Evolutionary conservation across 2,888 invertebrate genomes (phyloP).

Genomic region (Trypoxylon attenuatum): DNA sequence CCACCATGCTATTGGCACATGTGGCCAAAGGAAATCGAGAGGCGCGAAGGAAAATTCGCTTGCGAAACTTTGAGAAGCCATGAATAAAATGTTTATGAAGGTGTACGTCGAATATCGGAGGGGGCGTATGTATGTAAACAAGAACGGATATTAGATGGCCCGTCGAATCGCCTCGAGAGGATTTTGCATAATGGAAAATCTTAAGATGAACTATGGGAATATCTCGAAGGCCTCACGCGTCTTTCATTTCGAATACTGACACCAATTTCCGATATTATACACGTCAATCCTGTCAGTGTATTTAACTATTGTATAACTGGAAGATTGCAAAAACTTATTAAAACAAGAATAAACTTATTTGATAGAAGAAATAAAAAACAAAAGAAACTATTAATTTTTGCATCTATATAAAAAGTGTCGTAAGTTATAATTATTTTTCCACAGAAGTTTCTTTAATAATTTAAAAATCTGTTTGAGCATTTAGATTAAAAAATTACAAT

Average conservation of each 20-base stretch:
- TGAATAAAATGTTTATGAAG: conserved; percentile 1
- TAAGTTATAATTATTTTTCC: too few species aligned
- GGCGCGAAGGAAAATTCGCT: not conserved
- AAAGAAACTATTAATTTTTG: too few species aligned
- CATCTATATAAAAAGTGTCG: too few species aligned
- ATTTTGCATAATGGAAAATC: not conserved
- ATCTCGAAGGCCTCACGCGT: not conserved
- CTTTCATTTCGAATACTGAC: not conserved
- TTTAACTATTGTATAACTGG: too few species aligned
- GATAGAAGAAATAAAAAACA: too few species aligned
- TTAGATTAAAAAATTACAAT: too few species aligned
- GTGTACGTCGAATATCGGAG: not conserved
- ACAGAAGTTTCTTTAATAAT: too few species aligned
- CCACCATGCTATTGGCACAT: too few species aligned
- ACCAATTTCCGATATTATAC: not conserved
- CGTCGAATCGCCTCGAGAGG: not conserved
- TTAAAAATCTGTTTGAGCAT: too few species aligned
- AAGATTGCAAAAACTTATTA: too few species aligned
- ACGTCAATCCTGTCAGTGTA: too few species aligned
- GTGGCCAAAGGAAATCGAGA: not conserved
- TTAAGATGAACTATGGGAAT: conserved; percentile 1
- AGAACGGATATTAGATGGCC: not conserved
- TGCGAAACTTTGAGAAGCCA: not conserved
- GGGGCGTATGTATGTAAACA: not conserved
- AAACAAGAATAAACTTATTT: too few species aligned